phyloP scores from a whole-genome alignment of 2,888 invertebrate species.

The Lucinisca nassula region DNA sequence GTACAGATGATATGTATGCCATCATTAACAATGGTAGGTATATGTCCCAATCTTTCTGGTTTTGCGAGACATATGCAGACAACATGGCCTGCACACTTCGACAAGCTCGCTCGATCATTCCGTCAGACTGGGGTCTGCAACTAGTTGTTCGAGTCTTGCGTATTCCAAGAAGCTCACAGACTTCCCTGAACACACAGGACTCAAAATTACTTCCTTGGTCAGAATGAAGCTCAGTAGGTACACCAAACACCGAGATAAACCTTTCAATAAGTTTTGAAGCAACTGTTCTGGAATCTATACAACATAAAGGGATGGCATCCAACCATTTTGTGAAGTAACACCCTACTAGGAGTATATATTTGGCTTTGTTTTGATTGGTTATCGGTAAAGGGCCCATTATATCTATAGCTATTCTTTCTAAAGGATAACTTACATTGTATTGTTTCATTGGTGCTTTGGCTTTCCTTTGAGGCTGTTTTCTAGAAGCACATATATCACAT shows the following conservation, averaged over 20 bases:
- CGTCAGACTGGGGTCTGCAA: conserved; percentile 37
- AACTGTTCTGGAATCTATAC: conserved; percentile 32
- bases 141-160: conserved; percentile 36
- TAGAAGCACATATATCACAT: conserved; percentile 8
- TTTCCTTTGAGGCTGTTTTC: neutral
- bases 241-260: conserved; percentile 53
- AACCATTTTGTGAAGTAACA: conserved; percentile 40
- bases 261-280: conserved; percentile 37
- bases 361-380: conserved; percentile 21
- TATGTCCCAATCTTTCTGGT: conserved; percentile 64
- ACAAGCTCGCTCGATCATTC: conserved; percentile 55
- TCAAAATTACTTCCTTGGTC: conserved; percentile 63
- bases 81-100: conserved; percentile 60
- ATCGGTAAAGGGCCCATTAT: conserved; percentile 27
- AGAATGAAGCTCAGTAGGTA: conserved; percentile 42
- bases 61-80: conserved; percentile 43
- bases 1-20: conserved; percentile 47
- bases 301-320: conserved; percentile 28
- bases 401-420: conserved; percentile 23
- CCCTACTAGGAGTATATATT: conserved; percentile 37
- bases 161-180: conserved; percentile 31
- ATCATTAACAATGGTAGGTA: conserved; percentile 42
- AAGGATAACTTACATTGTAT: neutral
- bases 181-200: conserved; percentile 39
- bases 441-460: neutral